These are phyloP conservation scores for Carapus acus DNA, from an alignment of 2,797 vertebrate species.

Conservation along the genomic window DNA sequence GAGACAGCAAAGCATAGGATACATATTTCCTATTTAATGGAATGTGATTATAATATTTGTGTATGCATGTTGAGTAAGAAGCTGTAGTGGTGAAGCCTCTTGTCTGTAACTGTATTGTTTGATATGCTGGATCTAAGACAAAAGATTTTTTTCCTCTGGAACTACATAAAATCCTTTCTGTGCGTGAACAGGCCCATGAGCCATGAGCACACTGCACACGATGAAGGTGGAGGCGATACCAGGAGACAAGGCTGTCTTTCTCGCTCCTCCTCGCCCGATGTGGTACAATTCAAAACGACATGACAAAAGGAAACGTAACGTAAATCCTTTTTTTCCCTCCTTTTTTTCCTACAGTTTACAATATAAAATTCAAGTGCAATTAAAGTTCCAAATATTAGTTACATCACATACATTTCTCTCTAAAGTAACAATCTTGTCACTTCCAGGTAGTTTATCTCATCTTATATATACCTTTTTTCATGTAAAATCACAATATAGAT, in stretches of 20 bases:
- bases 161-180: no score
- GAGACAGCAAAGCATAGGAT: constrained; percentile 41
- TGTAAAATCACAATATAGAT: constrained; percentile 47
- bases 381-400: constrained; percentile 81
- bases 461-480: constrained; percentile 46
- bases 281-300: constrained; percentile 68
- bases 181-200: constrained; percentile 13
- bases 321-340: constrained; percentile 55
- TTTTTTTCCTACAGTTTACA: constrained; percentile 66
- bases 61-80: constrained; percentile 52
- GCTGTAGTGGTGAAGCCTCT: constrained; percentile 31
- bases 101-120: constrained; percentile 52
- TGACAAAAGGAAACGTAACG: constrained; percentile 61
- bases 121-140: constrained; percentile 8
- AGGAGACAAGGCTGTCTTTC: constrained; percentile 34
- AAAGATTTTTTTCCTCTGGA: no score
- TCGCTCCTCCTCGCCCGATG: constrained; percentile 39
- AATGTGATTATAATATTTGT: constrained; percentile 25
- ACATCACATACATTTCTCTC: constrained; percentile 76
- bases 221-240: constrained; percentile 26
- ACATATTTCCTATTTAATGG: constrained; percentile 35
- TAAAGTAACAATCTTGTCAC: constrained; percentile 74
- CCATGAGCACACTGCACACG: constrained; percentile 18
- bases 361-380: constrained; percentile 84
- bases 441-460: constrained; percentile 78